phyloP scores from a whole-genome alignment of 1,140 invertebrate species.

The Drosophila mayri region DNA sequence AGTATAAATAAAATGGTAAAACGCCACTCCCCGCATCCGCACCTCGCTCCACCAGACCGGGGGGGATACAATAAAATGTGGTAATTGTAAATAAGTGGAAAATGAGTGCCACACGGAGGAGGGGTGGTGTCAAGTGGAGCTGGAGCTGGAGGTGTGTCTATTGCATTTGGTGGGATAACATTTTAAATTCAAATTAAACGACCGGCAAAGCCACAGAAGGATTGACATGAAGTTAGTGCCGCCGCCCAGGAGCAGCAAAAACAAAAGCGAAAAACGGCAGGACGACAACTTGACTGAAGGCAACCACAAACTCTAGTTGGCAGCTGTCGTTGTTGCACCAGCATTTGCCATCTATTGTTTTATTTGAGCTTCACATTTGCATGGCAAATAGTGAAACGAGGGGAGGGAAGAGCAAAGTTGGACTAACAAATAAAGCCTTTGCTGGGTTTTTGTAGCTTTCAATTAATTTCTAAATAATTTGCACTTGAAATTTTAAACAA shows the following conservation, averaged over 20 bases:
- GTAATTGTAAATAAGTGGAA: slow-evolving; percentile 84
- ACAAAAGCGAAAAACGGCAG: slow-evolving; percentile 29
- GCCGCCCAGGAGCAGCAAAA: slow-evolving; percentile 42
- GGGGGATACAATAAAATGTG: slow-evolving; percentile 76
- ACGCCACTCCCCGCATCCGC: slow-evolving; percentile 28
- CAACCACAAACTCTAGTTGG: slow-evolving; percentile 68
- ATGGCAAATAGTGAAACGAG: slow-evolving; percentile 42
- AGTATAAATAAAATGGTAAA: slow-evolving; percentile 79
- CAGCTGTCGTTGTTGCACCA: slow-evolving; percentile 47
- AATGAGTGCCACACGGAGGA: slow-evolving; percentile 57
- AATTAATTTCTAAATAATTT: slow-evolving; percentile 70
- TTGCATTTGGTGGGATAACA: slow-evolving; percentile 76
- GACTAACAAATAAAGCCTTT: slow-evolving; percentile 13
- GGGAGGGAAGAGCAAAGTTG: neutral
- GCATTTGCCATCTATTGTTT: slow-evolving; percentile 56
- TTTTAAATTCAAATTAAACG: slow-evolving; percentile 84
- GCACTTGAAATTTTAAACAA: neutral
- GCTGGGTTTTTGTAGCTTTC: slow-evolving; percentile 55
- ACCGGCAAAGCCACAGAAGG: slow-evolving; percentile 80
- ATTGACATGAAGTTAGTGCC: slow-evolving; percentile 81
- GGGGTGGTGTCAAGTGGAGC: neutral
- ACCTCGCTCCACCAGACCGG: neutral
- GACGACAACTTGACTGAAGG: slow-evolving; percentile 51
- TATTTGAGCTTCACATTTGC: slow-evolving; percentile 74
- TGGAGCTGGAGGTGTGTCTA: slow-evolving; percentile 26